A percentile compares a stretch with the other conserved stretches of the same genome.
These are phyloP conservation scores for Proterorhinus semilunaris DNA, from an alignment of 2,113 vertebrate species.

Conservation along the genomic window DNA sequence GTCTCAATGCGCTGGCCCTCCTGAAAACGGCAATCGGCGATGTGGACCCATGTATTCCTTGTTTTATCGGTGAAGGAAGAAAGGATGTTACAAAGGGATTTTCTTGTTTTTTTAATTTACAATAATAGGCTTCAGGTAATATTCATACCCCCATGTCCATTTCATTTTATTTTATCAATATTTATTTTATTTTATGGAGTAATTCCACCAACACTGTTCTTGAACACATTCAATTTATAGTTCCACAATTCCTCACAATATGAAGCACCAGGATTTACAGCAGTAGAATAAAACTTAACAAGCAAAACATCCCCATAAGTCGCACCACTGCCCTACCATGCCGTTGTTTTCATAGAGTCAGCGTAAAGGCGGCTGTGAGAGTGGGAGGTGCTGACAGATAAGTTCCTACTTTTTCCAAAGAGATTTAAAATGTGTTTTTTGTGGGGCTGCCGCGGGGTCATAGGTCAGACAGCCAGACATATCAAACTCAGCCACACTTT, in stretches of 20 bases:
- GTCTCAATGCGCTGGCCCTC: slow-evolving; percentile 67
- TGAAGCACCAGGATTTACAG: not conserved
- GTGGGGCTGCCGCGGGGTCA: slow-evolving; percentile 36
- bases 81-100: too few relatives aligned
- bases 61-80: too few relatives aligned
- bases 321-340: slow-evolving; percentile 12
- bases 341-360: slow-evolving; percentile 48
- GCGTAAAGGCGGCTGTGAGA: slow-evolving; percentile 53
- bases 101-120: too few relatives aligned
- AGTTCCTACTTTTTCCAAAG: slow-evolving; percentile 46
- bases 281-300: not conserved
- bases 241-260: not conserved
- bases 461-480: slow-evolving; percentile 27
- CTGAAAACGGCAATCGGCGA: slow-evolving; percentile 67
- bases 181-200: too few relatives aligned
- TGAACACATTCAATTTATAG: too few relatives aligned
- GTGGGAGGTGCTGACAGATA: slow-evolving; percentile 55
- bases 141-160: too few relatives aligned
- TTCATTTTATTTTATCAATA: too few relatives aligned
- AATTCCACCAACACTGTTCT: too few relatives aligned
- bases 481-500: slow-evolving; percentile 10
- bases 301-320: not conserved
- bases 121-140: too few relatives aligned
- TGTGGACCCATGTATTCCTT: not conserved
- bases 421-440: slow-evolving; percentile 55